Base-by-base conservation (phyloP, 2,797 vertebrate genomes). In the Spinus olivaceus region DNA sequence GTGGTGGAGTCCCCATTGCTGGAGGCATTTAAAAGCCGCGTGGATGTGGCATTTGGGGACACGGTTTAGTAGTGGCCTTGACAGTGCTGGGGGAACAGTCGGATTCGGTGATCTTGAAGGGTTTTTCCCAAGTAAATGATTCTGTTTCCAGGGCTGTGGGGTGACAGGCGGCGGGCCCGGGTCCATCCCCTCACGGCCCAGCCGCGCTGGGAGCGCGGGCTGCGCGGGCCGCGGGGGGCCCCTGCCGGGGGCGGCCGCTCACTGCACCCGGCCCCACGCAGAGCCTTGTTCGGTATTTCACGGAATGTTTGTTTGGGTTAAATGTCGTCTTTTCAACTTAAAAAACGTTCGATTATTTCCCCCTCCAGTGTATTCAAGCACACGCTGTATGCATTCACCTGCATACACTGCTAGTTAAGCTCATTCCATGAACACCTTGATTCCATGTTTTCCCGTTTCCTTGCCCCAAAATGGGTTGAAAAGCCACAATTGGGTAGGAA, bases 221-320 rank as follows among this genome's bases (percentile, higher is more conserved):
- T 53, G 80, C 74, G 96, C 96, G 96, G 95, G 96, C 72, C 65
- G 85, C 95, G 97, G 96, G 95, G 96, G 98, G 94, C 98, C 98
- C 97, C 98, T 98, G 97, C 97, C 97, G 98, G 98, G 97, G 72
- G 63, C 42, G 47, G 56, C 81, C 32, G 86, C 88, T 95, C 96
- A 98, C 96, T 98, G 96, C 98, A 98, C 65, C 53, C 37, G 35
- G 53, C 50, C 71, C 71, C 33, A 4, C 72, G 44, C 76, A 24
- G 10, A n/a, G 79, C 65, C 47, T 70, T 15, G 22, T 42, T 73
- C 7, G 2, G 73, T 9, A 3, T 2, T 39, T 9, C 50, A 17
- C 33, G 1, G 14, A 32, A 3, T 4, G 64, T 12, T 57, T 27
- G 27, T 24, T 27, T 28, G 57, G 33, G 54, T 73, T 89, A 51